Base-by-base conservation (phyloP, 2,113 vertebrate species). In the Platichthys stellatus region DNA sequence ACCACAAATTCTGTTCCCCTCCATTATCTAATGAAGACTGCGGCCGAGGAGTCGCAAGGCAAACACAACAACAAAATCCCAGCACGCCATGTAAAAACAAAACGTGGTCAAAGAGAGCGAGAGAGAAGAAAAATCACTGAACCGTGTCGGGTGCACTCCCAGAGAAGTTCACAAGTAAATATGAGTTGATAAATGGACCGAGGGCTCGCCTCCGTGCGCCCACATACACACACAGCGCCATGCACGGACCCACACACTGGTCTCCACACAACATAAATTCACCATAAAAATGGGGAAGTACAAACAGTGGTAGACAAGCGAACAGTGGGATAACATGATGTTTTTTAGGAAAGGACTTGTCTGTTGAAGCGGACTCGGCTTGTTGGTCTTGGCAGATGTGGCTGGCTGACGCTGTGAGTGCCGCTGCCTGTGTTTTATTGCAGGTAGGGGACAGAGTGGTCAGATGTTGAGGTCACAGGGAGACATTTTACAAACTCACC, bases 31-130 rank as follows among this genome's bases (percentile, higher is more conserved):
- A 89, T 88, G 80, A 80, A 85, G 60, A 67, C 86, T 67, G 51
- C 26, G 58, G 51, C 63, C 54, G 62, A 83, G 84, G 83, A 90
- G 87, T 85, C 56, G 60, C 66, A 84, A 86, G 75, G 60, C 38
- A 87, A 90, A 90, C 85, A 86, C 67, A 86, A 89, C 81, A 88
- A 89, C 82, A 82, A 81, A 38, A 68, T 85, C 85, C 76, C 82
- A 90, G 78, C 83, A 76, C 80, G 83, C 56, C 75, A 56, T 81
- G 69, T 62, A 28, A 90, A 89, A 91, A 85, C 80, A 88, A 61
- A 78, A 68, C 23, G 56, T 57, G 75, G 51, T 38, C 28, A 73
- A 70, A 47, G 38, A 23, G 49, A 60, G 63, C 24, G 58, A 66
- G 40, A 51, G 63, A 65, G 40, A 63, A 45, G 13, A 63, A 24